These are phyloP conservation scores for Coleophora deauratella DNA, from an alignment of 2,888 invertebrate species.

Conservation along the genomic window DNA sequence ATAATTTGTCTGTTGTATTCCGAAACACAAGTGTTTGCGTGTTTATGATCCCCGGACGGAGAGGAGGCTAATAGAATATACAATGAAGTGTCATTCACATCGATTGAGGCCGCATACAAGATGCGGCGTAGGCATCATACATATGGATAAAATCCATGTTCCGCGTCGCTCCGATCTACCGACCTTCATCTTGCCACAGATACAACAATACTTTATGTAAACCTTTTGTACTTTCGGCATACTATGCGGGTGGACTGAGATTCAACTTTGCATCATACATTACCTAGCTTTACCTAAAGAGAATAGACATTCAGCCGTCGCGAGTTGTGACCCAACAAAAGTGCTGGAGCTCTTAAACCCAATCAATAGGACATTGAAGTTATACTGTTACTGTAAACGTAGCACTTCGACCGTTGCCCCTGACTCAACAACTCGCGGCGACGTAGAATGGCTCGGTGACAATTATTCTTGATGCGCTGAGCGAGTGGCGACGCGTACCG, in stretches of 20 bases:
- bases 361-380: conserved; percentile 30
- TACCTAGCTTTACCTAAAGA: no score
- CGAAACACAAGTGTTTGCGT: conserved; percentile 60
- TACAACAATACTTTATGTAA: no score
- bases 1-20: conserved; percentile 48
- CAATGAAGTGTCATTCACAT: conserved; percentile 69
- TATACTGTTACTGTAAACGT: conserved; percentile 36
- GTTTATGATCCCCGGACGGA: conserved; percentile 63
- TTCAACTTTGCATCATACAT: no score
- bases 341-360: conserved; percentile 12
- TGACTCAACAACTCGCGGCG: conserved; percentile 24
- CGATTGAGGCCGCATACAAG: conserved; percentile 66
- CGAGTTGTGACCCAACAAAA: no score
- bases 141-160: conserved; percentile 53
- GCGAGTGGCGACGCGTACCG: conserved; percentile 23
- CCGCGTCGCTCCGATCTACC: conserved; percentile 34
- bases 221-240: conserved; percentile 15
- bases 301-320: conserved; percentile 6
- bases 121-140: conserved; percentile 54
- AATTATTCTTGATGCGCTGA: conserved; percentile 14
- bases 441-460: conserved; percentile 33
- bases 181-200: conserved; percentile 32
- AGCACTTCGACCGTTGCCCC: conserved; percentile 37
- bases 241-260: conserved; percentile 13
- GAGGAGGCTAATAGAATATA: conserved; percentile 64